Percentiles rank a stretch among this genome's conserved stretches.
Conservation (phyloP, 2,113 vertebrate genomes). For the Trichechus manatus region DNA sequence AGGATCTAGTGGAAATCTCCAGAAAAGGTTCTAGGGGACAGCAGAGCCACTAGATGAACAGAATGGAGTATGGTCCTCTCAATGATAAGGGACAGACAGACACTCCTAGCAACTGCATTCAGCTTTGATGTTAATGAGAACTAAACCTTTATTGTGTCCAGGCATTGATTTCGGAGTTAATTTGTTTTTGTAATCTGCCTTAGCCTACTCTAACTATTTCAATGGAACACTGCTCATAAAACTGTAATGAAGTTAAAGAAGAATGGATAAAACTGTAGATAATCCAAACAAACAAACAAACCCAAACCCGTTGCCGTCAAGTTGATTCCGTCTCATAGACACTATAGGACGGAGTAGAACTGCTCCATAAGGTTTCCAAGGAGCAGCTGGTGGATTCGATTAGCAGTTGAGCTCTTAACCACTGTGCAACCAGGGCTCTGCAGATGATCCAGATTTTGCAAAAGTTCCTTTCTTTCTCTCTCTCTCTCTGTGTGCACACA, state of each 20-base stretch:
- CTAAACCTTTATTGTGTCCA: background rate
- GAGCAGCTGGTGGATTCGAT: too few relatives aligned
- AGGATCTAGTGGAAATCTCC: background rate
- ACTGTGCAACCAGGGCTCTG: too few relatives aligned
- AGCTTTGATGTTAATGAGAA: background rate
- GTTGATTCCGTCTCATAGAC: too few relatives aligned
- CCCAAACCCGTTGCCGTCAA: too few relatives aligned
- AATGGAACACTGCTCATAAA: background rate
- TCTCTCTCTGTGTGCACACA: background rate
- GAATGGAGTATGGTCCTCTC: too few relatives aligned
- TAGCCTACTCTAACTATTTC: background rate
- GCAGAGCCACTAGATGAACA: background rate
- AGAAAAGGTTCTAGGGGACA: background rate
- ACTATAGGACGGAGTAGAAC: too few relatives aligned
- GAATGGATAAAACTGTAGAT: background rate
- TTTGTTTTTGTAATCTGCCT: background rate
- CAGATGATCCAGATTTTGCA: background rate
- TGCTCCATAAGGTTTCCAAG: too few relatives aligned
- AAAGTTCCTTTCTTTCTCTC: background rate
- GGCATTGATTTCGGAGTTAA: background rate
- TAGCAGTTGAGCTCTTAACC: too few relatives aligned
- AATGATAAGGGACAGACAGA: background rate
- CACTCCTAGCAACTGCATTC: background rate
- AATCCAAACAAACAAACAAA: too few relatives aligned
- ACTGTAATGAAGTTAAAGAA: background rate